A percentile compares a stretch with the other conserved stretches of the same genome.
Conservation (phyloP, 2,888 invertebrate genomes). For the Philaethria dido region DNA sequence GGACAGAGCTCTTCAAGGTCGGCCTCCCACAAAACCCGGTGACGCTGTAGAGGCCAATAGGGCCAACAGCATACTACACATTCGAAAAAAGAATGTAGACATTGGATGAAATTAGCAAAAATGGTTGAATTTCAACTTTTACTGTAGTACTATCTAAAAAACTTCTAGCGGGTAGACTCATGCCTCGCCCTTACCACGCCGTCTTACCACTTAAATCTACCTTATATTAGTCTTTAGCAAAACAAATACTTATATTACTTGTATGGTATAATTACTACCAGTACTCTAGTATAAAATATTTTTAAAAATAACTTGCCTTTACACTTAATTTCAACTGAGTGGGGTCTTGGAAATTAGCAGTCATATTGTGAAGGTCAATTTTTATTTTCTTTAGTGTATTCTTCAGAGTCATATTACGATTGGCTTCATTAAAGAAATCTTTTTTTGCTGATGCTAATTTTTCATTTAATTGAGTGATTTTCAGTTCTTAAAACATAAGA, state of each 20-base stretch:
- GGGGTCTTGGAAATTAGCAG: constrained; percentile 91
- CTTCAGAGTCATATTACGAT: constrained; percentile 84
- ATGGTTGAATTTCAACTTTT: too few species aligned
- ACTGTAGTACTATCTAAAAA: too few species aligned
- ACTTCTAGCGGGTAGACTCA: too few species aligned
- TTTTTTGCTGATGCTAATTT: constrained; percentile 89
- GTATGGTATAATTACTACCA: not conserved
- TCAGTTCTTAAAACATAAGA: constrained; percentile 81
- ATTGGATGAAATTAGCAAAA: too few species aligned
- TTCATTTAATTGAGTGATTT: constrained; percentile 89
- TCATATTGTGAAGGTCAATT: constrained; percentile 91
- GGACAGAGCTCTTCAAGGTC: too few species aligned
- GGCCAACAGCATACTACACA: too few species aligned
- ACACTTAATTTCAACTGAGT: constrained; percentile 83
- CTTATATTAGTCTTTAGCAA: too few species aligned
- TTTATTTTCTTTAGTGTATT: constrained; percentile 89
- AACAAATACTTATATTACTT: not conserved
- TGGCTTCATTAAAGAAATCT: constrained; percentile 87
- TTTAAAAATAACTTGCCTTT: constrained; percentile 62
- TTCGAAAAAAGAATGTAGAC: too few species aligned
- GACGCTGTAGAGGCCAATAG: too few species aligned
- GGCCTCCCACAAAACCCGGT: too few species aligned
- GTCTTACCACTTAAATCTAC: too few species aligned
- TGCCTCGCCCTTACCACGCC: too few species aligned
- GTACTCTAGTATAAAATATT: not conserved